Percentiles rank a stretch among this genome's conserved stretches.
These are phyloP conservation scores for Siphamia tubifer DNA, from an alignment of 2,113 vertebrate genomes.

Conservation along the genomic window DNA sequence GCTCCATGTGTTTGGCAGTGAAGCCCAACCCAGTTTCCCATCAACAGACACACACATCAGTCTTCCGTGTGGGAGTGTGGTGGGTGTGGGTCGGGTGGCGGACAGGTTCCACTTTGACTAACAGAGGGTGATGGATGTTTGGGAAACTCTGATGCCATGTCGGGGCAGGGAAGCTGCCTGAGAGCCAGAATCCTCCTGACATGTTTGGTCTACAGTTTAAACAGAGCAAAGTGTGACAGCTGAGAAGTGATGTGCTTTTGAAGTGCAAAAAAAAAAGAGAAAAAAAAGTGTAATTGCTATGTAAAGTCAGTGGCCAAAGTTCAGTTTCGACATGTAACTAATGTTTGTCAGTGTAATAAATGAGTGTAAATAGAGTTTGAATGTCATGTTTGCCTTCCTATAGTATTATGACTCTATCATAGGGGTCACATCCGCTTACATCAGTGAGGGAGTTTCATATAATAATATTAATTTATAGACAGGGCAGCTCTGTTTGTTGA, in stretches of 20 bases:
- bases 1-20: conserved; percentile 26
- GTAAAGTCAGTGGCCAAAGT: neutral
- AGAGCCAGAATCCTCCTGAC: neutral
- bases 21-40: conserved; percentile 3
- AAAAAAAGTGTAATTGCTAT: neutral
- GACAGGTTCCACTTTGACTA: conserved; percentile 16
- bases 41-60: conserved; percentile 35
- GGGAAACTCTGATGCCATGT: conserved; percentile 52
- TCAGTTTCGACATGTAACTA: neutral
- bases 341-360: too few species aligned
- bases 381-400: too few species aligned
- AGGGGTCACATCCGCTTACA: neutral
- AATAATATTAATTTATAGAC: conserved; percentile 5
- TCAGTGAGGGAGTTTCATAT: neutral
- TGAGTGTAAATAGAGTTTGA: too few species aligned
- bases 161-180: neutral
- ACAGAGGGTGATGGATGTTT: conserved; percentile 27
- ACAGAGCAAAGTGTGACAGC: conserved; percentile 22
- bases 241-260: neutral
- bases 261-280: too few species aligned
- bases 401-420: too few species aligned
- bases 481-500: conserved; percentile 6
- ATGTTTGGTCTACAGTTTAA: conserved; percentile 42
- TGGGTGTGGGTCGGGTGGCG: neutral
- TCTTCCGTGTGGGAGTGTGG: neutral